These are phyloP conservation scores for Pseudeuparius sepicola DNA, from an alignment of 2,888 invertebrate species.

Conservation along the genomic window DNA sequence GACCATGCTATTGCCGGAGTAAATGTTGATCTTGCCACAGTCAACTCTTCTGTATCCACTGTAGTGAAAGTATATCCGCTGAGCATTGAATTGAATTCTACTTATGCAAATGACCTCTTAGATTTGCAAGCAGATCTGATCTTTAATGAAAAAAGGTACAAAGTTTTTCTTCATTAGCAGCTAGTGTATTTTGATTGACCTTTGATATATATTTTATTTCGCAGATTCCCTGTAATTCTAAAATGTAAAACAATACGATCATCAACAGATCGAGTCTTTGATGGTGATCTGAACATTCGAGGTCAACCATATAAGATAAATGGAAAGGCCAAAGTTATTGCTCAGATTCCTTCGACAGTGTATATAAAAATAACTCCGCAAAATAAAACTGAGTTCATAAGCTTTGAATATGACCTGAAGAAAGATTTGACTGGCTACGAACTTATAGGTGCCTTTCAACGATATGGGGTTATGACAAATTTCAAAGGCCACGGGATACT, in stretches of 20 bases:
- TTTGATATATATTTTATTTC: too few relatives aligned
- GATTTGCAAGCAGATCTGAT: too few relatives aligned
- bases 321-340: slow-evolving; percentile 37
- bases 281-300: slow-evolving; percentile 39
- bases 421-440: slow-evolving; percentile 30
- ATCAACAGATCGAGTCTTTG: slow-evolving; percentile 30
- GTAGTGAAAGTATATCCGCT: too few relatives aligned
- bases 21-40: too few relatives aligned
- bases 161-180: too few relatives aligned
- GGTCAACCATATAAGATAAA: slow-evolving; percentile 37
- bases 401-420: slow-evolving; percentile 35
- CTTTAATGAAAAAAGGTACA: too few relatives aligned
- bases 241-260: slow-evolving; percentile 25
- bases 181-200: too few relatives aligned
- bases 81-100: too few relatives aligned
- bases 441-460: slow-evolving; percentile 31
- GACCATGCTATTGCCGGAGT: too few relatives aligned
- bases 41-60: too few relatives aligned
- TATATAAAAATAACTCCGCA: slow-evolving; percentile 39
- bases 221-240: slow-evolving; percentile 28
- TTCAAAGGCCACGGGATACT: slow-evolving; percentile 35
- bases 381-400: slow-evolving; percentile 34
- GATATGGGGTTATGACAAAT: slow-evolving; percentile 40
- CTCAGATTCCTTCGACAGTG: slow-evolving; percentile 37
- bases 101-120: too few relatives aligned